Base-by-base conservation (phyloP, 1,140 invertebrate species). In the Cydia pomonella region DNA sequence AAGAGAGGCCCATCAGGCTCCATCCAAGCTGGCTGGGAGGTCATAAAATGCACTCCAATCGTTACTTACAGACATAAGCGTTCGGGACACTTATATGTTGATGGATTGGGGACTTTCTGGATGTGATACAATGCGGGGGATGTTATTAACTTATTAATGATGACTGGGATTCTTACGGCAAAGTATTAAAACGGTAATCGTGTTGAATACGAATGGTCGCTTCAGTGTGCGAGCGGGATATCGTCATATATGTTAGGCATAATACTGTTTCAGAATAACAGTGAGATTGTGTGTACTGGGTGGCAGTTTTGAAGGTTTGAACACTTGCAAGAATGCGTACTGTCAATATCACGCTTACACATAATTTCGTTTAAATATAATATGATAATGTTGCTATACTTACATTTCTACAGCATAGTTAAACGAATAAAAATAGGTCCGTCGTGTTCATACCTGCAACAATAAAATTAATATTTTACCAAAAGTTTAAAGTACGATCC, bases 1-100 rank as follows among this genome's bases (percentile, higher is more conserved):
- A 50, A 44, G 7, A 50, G 5, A 18, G 47, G n/a, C 10, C 10
- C 47, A 50, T 12, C 29, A 44, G 41, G 41, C 13, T 47, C 44
- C n/a, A 66, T 25, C 5, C 64, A 41, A 10, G 21, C 53, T 23
- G 63, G 12, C 62, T 63, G 12, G 25, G 23, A 25, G 16, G 33
- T 41, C 64, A n/a, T 69, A 69, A 69, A 69, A 69, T 33, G 33
- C 64, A 69, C 27, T 33, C 64, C n/a, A 18, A 13, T 21, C 64
- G 64, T 69, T 69, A 69, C 33, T 69, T 18, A 5, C 64, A 41
- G 64, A 69, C 64, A 9, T 12, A 29, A 66, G 13, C 33, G 33
- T 38, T 69, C 64, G 29, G 64, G 33, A 69, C n/a, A 21, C 64
- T 69, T 69, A 33, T 69, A 9, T 38, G 27, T 21, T 69, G 27